Conservation (phyloP, 1,140 invertebrate genomes). For the Drosophila pseudoananassae region DNA sequence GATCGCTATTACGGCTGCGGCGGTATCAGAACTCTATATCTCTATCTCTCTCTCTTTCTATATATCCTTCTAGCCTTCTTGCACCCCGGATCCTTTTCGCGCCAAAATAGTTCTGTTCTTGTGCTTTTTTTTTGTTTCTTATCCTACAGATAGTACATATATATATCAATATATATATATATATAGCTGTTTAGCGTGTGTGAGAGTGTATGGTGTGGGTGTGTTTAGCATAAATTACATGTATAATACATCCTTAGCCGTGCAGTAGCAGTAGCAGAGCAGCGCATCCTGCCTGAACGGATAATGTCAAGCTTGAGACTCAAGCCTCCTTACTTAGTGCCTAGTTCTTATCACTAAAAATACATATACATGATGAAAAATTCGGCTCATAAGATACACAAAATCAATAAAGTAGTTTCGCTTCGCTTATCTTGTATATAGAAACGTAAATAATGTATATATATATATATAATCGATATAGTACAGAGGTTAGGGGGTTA, state of each 20-base stretch:
- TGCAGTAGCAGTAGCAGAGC: constrained; percentile 29
- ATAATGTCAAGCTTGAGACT: too few relatives aligned
- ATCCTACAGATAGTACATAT: constrained; percentile 23
- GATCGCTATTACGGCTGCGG: constrained; percentile 33
- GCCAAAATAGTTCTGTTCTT: constrained; percentile 27
- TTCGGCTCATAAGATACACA: constrained; percentile 33
- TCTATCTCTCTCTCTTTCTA: constrained; percentile 6
- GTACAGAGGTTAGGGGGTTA: constrained; percentile 11
- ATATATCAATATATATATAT: constrained; percentile 8
- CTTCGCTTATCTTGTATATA: constrained; percentile 1
- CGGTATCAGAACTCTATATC: constrained; percentile 29
- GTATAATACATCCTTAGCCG: constrained; percentile 67
- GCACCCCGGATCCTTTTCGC: background rate
- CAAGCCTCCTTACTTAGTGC: background rate
- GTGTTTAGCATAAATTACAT: constrained; percentile 68
- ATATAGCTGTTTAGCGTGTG: background rate
- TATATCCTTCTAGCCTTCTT: too few relatives aligned
- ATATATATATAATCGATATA: constrained; percentile 14
- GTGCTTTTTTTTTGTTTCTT: constrained; percentile 42
- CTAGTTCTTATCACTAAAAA: constrained; percentile 11
- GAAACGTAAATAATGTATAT: constrained; percentile 8
- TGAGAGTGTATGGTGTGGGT: constrained; percentile 14
- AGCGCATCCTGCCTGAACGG: background rate
- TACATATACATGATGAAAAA: constrained; percentile 27
- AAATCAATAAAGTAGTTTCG: constrained; percentile 11